Evolutionary conservation across 2,113 vertebrate genomes (phyloP), one percentile per base, ranked within the genome.

Genomic region (Coturnix japonica): DNA sequence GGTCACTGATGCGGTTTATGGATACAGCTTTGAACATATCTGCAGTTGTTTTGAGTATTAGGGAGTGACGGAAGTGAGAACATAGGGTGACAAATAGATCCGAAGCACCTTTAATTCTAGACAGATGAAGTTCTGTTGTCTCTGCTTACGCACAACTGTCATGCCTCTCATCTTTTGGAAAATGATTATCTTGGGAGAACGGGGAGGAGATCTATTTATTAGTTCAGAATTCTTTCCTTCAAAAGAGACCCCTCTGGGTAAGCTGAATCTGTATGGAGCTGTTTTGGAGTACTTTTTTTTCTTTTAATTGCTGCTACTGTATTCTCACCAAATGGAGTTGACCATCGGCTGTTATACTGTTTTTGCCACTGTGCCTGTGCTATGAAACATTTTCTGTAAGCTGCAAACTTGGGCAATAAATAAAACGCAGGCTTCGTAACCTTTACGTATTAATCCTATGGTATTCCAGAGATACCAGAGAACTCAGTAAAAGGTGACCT

Each of bases 311-410:
- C 97, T 98, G 97, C 97, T 98, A 97, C 94, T 61, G 95, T 81
- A 96, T 96, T 95, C 97, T 96, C 94, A 97, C 95, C 96, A 96
- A 97, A 98, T 92, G 96, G 97, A 94, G 95, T 96, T 97, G 97
- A 97, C 98, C 97, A 96, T 97, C 93, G 97, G 98, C 98, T 98
- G 95, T 97, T 93, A 95, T 87, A 98, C 98, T 98, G 98, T 98
- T 98, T 97, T 98, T 98, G 99, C 99, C 99, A 97, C 98, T 98
- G 98, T 99, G 99, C 99, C 99, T 99, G 98, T 85, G 96, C 98
- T 97, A 96, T 97, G 97, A 98, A 95, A 91, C 89, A 56, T 97
- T 97, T 97, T 96, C 98, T 97, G 97, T 97, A 96, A 96, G 97
- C 98, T 97, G 97, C 98, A 97, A 90, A 96, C 96, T 95, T 69